Evolutionary conservation across 2,888 invertebrate species (phyloP), one percentile per base, ranked within the genome.

Genomic region (Nyleta sp.): DNA sequence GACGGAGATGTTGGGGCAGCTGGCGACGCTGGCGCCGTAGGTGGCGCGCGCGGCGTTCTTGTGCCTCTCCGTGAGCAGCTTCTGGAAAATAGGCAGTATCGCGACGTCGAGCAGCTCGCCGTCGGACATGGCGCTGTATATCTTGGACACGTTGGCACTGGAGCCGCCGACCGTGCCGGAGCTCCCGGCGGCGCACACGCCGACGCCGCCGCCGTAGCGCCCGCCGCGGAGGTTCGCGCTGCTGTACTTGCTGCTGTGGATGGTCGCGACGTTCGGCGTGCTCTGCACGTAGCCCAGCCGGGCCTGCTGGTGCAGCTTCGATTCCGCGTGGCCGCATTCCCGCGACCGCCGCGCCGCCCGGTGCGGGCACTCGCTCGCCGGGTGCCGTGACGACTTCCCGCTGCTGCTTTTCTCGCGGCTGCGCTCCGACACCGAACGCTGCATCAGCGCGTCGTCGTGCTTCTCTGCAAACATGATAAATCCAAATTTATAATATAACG

Each of bases 1-100:
- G 86, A 98, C 97, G 78, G 97, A 97, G 92, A 97, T 97, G 92
- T 97, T 97, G 24, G 97, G 97, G 91, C 97, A 97, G 87, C 97
- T 97, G 84, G 96, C 95, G 67, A 97, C 96, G 82, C 94, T 95
- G 28, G 93, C 94, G 33, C 95, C 93, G 88, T 95, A 94, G 17
- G 94, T 92, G 62, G 94, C 92, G 60, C 94, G 94, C 82, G 94
- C 94, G 81, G 94, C 93, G 82, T 94, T 93, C 84, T 92, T 93
- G 85, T 96, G 96, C 80, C 96, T 92, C 87, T 97, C 96, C 2
- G 96, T 96, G 55, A 97, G 92, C n/a, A 97, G 92, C 91, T 97
- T 97, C 87, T 97, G 96, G 92, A 97, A 97, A 89, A 97, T 97
- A 11, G 97, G 97, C 85, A 97, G 91, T 83, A 97, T 97, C 78